Percentiles rank a stretch among this genome's conserved stretches.
phyloP scores from a whole-genome alignment of 1,140 invertebrate genomes.

The Drosophila miranda region DNA sequence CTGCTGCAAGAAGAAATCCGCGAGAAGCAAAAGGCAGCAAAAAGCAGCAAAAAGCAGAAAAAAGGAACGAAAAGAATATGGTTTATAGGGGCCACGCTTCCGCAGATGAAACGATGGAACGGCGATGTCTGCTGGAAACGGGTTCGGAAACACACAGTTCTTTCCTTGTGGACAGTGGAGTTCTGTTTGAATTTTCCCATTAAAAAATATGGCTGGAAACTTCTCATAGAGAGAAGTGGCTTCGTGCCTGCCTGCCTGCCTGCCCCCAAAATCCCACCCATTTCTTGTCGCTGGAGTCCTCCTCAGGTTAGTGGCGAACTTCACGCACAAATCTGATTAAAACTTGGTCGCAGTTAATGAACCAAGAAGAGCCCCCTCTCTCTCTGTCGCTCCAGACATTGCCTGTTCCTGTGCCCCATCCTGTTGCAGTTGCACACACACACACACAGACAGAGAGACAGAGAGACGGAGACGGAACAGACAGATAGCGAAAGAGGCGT shows the following conservation, averaged over 20 bases:
- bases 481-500: conserved; percentile 30
- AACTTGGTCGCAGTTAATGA: conserved; percentile 64
- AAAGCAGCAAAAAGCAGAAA: conserved; percentile 37
- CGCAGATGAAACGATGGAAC: conserved; percentile 39
- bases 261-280: conserved; percentile 42
- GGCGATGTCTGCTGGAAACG: conserved; percentile 44
- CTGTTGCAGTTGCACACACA: conserved; percentile 29
- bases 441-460: neutral
- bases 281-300: conserved; percentile 49
- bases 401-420: neutral
- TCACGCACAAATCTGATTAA: conserved; percentile 76
- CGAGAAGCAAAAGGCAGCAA: conserved; percentile 44
- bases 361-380: conserved; percentile 20
- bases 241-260: neutral
- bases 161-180: neutral
- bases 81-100: conserved; percentile 71
- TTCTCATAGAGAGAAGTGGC: neutral
- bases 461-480: conserved; percentile 11
- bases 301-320: conserved; percentile 46
- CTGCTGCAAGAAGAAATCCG: conserved; percentile 33
- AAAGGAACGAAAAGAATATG: conserved; percentile 60
- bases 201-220: conserved; percentile 41
- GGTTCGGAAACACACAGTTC: conserved; percentile 46
- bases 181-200: conserved; percentile 34
- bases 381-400: too few species aligned